Percentiles rank a stretch among this genome's conserved stretches.
phyloP scores from a whole-genome alignment of 2,888 invertebrate species.

The Trachelus troglodyta region DNA sequence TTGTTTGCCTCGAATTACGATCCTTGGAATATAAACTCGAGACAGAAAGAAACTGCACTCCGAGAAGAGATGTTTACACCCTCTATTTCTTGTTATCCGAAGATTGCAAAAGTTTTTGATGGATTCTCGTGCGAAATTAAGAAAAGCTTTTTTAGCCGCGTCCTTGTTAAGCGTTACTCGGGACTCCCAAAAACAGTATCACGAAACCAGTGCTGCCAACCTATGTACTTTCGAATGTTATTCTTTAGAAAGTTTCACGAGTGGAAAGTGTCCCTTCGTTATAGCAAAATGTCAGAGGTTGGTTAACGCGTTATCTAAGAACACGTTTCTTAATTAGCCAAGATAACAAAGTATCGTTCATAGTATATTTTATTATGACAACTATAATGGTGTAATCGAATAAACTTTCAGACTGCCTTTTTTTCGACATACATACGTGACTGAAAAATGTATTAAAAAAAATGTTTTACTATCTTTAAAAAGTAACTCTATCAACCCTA shows the following conservation, averaged over 20 bases:
- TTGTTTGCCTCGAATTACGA: background rate
- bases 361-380: background rate
- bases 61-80: background rate
- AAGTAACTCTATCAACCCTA: background rate
- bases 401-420: background rate
- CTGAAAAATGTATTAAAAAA: background rate
- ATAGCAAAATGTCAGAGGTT: background rate
- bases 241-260: background rate
- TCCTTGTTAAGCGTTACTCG: background rate
- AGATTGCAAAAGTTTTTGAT: conserved; percentile 8
- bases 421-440: background rate
- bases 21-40: background rate
- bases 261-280: background rate
- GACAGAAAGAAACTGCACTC: conserved; percentile 1
- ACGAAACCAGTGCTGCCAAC: background rate
- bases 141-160: background rate
- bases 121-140: conserved; percentile 6
- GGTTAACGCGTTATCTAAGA: background rate
- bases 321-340: background rate
- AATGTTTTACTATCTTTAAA: background rate
- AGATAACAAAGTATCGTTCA: background rate
- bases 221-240: background rate
- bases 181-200: background rate
- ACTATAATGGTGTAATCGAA: background rate
- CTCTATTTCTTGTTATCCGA: conserved; percentile 4